Percentiles rank a stretch among this genome's conserved stretches.
Conservation (phyloP, 1,140 invertebrate species). For the Danaus melanippus region DNA sequence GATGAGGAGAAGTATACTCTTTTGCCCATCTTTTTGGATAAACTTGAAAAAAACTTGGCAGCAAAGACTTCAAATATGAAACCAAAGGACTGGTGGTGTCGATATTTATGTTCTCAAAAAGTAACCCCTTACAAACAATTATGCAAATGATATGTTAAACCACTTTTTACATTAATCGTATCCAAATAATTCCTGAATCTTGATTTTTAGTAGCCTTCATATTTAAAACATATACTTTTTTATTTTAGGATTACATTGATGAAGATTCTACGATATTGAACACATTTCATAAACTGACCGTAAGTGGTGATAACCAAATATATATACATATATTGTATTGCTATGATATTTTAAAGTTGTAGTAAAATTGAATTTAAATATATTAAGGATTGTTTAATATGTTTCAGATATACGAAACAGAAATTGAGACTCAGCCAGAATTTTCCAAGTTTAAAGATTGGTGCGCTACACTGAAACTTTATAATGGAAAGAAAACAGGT, state of each 20-base stretch:
- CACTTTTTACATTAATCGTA: too few species aligned
- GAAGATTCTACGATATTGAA: slow-evolving; percentile 15
- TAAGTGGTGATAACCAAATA: slow-evolving; percentile 16
- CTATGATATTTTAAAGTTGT: too few species aligned
- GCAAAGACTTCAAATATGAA: slow-evolving; percentile 61
- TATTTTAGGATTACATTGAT: slow-evolving; percentile 19
- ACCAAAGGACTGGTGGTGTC: slow-evolving; percentile 83
- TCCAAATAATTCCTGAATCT: too few species aligned
- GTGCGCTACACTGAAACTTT: slow-evolving; percentile 82
- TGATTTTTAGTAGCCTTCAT: too few species aligned
- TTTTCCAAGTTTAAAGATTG: slow-evolving; percentile 85
- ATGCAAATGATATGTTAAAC: neutral
- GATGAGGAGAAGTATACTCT: slow-evolving; percentile 44
- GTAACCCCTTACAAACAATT: slow-evolving; percentile 33
- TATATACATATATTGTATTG: too few species aligned
- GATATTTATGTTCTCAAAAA: slow-evolving; percentile 79
- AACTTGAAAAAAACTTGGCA: slow-evolving; percentile 16
- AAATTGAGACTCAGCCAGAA: slow-evolving; percentile 83
- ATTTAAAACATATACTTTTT: slow-evolving; percentile 4
- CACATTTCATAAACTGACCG: slow-evolving; percentile 20
- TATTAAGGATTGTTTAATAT: neutral
- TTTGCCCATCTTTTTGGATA: slow-evolving; percentile 32
- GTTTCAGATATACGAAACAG: slow-evolving; percentile 79
- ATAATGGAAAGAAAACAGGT: slow-evolving; percentile 80
- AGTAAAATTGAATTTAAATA: too few species aligned